Conservation (phyloP, 2,888 invertebrate genomes). For the Xestoiulus laeticollis region DNA sequence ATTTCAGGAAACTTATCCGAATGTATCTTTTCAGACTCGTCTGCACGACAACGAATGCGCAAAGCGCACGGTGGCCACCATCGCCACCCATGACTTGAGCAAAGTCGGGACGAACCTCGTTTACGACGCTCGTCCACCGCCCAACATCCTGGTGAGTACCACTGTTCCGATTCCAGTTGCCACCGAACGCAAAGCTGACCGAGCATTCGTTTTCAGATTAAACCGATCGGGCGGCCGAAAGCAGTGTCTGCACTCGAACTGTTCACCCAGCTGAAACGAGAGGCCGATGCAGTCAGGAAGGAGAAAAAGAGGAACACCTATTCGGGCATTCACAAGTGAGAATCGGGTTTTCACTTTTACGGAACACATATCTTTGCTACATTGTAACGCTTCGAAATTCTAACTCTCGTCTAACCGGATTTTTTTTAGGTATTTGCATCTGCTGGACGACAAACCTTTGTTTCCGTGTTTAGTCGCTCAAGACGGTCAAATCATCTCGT, state of each 20-base stretch:
- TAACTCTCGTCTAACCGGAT: too few species aligned
- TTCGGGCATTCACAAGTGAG: slow-evolving; percentile 79
- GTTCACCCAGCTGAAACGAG: slow-evolving; percentile 74
- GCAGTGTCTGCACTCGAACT: slow-evolving; percentile 74
- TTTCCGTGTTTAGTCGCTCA: slow-evolving; percentile 78
- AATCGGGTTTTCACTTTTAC: too few species aligned
- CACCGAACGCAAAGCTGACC: not conserved
- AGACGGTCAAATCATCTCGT: slow-evolving; percentile 76
- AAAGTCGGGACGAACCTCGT: slow-evolving; percentile 69
- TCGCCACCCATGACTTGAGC: slow-evolving; percentile 82
- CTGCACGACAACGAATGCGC: slow-evolving; percentile 78
- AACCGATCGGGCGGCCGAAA: slow-evolving; percentile 72
- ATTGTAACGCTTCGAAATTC: too few species aligned
- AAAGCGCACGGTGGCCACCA: slow-evolving; percentile 79
- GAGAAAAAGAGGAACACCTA: slow-evolving; percentile 84
- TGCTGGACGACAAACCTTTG: slow-evolving; percentile 77
- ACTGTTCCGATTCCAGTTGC: not conserved
- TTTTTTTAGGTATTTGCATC: slow-evolving; percentile 72
- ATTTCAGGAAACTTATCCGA: too few species aligned
- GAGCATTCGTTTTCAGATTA: slow-evolving; percentile 59
- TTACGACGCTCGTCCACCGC: slow-evolving; percentile 76
- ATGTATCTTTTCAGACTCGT: slow-evolving; percentile 71
- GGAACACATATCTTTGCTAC: too few species aligned
- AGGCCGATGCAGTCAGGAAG: slow-evolving; percentile 81
- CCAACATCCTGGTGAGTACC: slow-evolving; percentile 70